Conservation (phyloP, 2,888 invertebrate genomes). For the Notodromas monacha region DNA sequence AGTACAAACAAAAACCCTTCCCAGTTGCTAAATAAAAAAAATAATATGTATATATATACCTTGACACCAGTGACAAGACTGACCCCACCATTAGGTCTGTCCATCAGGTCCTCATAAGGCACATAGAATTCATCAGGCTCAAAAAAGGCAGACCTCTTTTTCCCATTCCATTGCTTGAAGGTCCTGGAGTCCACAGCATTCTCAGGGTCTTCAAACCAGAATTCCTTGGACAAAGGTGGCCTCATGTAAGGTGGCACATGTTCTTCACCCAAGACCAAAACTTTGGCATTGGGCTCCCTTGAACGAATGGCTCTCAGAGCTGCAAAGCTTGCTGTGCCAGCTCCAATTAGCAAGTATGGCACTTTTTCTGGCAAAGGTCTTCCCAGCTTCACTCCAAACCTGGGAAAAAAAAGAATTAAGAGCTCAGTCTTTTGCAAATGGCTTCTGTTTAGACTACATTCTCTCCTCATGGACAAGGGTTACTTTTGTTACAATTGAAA, state of each 20-base stretch:
- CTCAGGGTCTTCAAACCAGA: slow-evolving; percentile 70
- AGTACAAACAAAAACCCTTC: too few species aligned
- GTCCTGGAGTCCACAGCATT: slow-evolving; percentile 23
- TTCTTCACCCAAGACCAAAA: too few species aligned
- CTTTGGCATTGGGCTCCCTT: slow-evolving; percentile 37
- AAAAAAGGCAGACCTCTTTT: slow-evolving; percentile 31
- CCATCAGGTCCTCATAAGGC: slow-evolving; percentile 19
- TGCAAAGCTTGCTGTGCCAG: slow-evolving; percentile 72
- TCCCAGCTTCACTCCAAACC: too few species aligned
- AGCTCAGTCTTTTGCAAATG: too few species aligned
- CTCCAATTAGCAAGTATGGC: slow-evolving; percentile 58
- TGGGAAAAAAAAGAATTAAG: too few species aligned
- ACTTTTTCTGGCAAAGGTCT: slow-evolving; percentile 35
- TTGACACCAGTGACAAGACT: slow-evolving; percentile 44
- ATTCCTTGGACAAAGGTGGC: slow-evolving; percentile 77
- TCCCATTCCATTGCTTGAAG: slow-evolving; percentile 80
- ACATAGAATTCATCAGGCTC: slow-evolving; percentile 19
- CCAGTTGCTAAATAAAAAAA: too few species aligned
- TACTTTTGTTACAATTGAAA: too few species aligned
- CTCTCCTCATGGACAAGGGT: too few species aligned
- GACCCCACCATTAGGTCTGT: slow-evolving; percentile 41
- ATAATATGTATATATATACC: too few species aligned
- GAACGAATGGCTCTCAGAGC: slow-evolving; percentile 74
- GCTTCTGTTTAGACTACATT: too few species aligned
- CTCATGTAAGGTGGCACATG: slow-evolving; percentile 63